Conservation (phyloP, 2,888 invertebrate genomes). For the Prenolepis imparis region DNA sequence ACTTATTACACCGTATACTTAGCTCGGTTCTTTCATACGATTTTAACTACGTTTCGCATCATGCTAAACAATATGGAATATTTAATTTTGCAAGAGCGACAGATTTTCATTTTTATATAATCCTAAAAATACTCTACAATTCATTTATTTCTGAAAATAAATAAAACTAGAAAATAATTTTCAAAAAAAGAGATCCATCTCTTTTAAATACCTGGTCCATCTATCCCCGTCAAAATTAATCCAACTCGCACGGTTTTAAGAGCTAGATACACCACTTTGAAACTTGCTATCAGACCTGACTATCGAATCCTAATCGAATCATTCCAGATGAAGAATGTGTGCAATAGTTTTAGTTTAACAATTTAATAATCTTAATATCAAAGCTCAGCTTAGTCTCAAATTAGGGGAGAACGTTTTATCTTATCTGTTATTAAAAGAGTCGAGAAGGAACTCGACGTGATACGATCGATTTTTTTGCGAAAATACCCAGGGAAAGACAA, state of each 20-base stretch:
- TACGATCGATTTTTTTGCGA: not conserved
- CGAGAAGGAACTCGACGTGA: not conserved
- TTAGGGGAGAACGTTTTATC: not conserved
- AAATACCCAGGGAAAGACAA: not conserved
- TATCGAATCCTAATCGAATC: not conserved
- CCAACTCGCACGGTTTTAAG: not conserved
- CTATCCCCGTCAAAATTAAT: not conserved
- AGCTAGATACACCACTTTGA: not conserved
- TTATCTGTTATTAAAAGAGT: not conserved
- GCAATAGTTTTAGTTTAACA: not conserved
- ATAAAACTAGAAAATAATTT: not conserved
- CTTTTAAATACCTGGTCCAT: not conserved
- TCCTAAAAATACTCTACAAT: not conserved
- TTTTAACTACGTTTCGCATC: not conserved
- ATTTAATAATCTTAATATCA: not conserved
- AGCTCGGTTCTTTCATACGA: constrained; percentile 8
- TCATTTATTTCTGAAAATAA: not conserved
- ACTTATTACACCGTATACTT: not conserved
- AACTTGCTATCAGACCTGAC: not conserved
- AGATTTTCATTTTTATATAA: not conserved
- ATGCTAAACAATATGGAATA: not conserved
- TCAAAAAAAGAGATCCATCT: not conserved
- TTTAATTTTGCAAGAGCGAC: not conserved
- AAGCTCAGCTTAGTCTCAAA: not conserved
- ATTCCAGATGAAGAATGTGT: not conserved